Evolutionary conservation across 2,113 vertebrate species (phyloP), one percentile per base, ranked within the genome.

Genomic region (Nettapus auritus): DNA sequence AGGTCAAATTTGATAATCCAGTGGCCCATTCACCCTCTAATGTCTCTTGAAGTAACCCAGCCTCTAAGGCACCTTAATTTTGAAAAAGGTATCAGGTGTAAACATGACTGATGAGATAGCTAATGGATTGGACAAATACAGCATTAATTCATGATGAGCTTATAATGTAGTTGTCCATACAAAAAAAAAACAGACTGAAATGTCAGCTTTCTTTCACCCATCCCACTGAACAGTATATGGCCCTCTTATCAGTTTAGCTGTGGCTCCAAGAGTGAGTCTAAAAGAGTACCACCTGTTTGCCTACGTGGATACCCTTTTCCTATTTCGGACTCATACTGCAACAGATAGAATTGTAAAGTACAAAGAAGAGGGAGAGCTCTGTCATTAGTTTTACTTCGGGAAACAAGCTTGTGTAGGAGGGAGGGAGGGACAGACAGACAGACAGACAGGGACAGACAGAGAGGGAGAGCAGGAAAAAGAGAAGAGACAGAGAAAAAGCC

Each of bases 61-160:
- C 17, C 15, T 60, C 36, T 89, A 28, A 66, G 59, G 17, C 14
- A 18, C 8, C 40, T 71, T 28, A 28, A 18, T 25, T 38, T 48
- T 77, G 50, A n/a, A 66, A 79, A 78, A 25, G 55, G 31, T n/a
- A 15, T 40, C 2, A 4, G 15, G 9, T 60, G 6, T 16, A 53
- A 88, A 29, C 0, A 0, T 19, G 44, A 66, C 28, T 25, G 63
- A 55, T n/a, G 16, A 62, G 62, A 36, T 0, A 33, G 25, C 5
- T 6, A 44, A 23, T 4, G 28, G 64, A 25, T 7, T 18, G 63
- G 75, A 67, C n/a, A 81, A 88, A 63, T 11, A 11, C 12, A n/a
- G 11, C 13, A n/a, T 62, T 73, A 34, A 62, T 86, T 92, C 64
- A n/a, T 19, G 19, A 46, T 55, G 17, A 77, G 19, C 23, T 70